Percentiles rank a stretch among this genome's conserved stretches.
Conservation (phyloP, 2,113 vertebrate species). For the Antechinus flavipes region DNA sequence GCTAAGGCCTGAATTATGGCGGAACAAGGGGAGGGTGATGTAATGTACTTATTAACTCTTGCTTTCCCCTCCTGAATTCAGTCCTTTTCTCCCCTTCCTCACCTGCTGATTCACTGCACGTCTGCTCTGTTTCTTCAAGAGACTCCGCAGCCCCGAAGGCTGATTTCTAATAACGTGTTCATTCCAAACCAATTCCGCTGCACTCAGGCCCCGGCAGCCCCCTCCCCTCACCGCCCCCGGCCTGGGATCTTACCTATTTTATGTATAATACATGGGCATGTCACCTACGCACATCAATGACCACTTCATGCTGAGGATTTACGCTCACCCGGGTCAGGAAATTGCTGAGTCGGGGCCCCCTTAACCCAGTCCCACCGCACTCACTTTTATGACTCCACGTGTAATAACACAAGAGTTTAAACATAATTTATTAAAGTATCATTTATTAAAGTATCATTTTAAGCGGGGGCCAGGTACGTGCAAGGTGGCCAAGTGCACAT, state of each 20-base stretch:
- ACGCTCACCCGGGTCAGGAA: conserved; percentile 76
- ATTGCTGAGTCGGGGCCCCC: conserved; percentile 76
- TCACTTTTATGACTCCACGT: conserved; percentile 79
- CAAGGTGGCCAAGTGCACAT: conserved; percentile 19
- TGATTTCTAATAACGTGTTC: not conserved
- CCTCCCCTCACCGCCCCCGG: accelerated
- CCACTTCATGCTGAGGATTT: conserved; percentile 61
- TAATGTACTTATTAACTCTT: not conserved
- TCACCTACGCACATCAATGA: conserved; percentile 77
- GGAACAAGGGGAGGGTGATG: not conserved
- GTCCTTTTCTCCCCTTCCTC: not conserved
- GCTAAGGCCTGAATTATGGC: not conserved
- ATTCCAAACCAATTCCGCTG: not conserved
- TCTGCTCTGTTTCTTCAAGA: not conserved
- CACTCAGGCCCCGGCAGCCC: not conserved
- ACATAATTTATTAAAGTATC: conserved; percentile 79
- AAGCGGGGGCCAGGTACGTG: conserved; percentile 65
- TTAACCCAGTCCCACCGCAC: conserved; percentile 72
- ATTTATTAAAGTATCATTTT: conserved; percentile 80
- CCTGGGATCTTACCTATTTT: conserved; percentile 61
- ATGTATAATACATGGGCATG: conserved; percentile 54
- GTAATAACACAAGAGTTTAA: conserved; percentile 79
- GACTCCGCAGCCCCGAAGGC: not conserved
- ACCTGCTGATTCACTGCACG: not conserved
- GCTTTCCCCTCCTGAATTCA: not conserved